These are phyloP conservation scores for Gastracanthus pulcherrimus DNA, from an alignment of 2,888 invertebrate species.

Conservation along the genomic window DNA sequence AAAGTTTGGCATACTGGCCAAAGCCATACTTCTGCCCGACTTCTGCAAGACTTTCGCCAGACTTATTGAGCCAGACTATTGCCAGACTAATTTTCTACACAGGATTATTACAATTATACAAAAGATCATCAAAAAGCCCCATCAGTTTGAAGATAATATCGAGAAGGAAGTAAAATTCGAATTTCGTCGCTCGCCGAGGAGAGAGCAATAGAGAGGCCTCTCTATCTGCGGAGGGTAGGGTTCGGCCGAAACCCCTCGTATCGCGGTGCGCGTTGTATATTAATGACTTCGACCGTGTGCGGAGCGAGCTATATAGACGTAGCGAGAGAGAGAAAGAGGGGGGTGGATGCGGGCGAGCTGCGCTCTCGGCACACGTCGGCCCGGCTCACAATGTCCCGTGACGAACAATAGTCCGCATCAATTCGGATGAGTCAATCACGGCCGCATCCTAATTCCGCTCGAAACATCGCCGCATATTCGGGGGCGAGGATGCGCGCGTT, in stretches of 20 bases:
- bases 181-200: too few relatives aligned
- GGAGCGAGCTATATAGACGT: too few relatives aligned
- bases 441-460: constrained; percentile 62
- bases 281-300: constrained; percentile 58
- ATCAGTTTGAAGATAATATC: too few relatives aligned
- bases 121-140: too few relatives aligned
- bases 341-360: constrained; percentile 5
- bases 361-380: constrained; percentile 20
- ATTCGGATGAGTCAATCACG: constrained; percentile 72
- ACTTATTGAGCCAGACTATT: too few relatives aligned
- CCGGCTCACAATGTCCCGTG: constrained; percentile 54
- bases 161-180: too few relatives aligned
- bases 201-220: not conserved
- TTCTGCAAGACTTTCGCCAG: too few relatives aligned
- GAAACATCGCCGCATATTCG: constrained; percentile 52
- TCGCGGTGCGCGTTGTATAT: constrained; percentile 59
- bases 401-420: constrained; percentile 63
- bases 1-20: too few relatives aligned
- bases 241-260: constrained; percentile 11
- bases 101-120: too few relatives aligned
- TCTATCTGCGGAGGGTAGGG: not conserved
- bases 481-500: constrained; percentile 16
- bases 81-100: too few relatives aligned
- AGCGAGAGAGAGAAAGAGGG: constrained; percentile 61
- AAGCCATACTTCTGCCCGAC: too few relatives aligned